phyloP scores from a whole-genome alignment of 2,797 vertebrate genomes.

The Halcyon chelicuti region DNA sequence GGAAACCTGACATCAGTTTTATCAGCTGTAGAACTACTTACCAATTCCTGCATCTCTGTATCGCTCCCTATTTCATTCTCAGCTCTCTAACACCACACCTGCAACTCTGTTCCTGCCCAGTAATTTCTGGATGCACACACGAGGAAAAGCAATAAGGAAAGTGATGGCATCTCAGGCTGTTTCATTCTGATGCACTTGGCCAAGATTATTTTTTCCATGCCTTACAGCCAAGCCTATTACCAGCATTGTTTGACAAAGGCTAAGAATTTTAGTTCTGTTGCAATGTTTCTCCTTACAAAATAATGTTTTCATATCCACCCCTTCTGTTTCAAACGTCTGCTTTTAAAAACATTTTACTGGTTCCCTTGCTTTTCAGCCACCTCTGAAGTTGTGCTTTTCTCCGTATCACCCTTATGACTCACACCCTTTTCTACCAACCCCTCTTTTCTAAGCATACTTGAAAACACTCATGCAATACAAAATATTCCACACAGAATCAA shows the following conservation, averaged over 20 bases:
- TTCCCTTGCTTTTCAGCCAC: not conserved
- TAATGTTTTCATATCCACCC: not conserved
- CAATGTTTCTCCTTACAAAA: constrained; percentile 4
- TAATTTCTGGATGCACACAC: not conserved
- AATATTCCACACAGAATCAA: not conserved
- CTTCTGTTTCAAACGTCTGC: not conserved
- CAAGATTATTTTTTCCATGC: constrained; percentile 18
- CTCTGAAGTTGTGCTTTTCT: not conserved
- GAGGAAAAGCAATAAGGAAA: constrained; percentile 8
- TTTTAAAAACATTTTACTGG: not conserved
- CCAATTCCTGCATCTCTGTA: not conserved
- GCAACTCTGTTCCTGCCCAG: not conserved
- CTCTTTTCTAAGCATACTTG: not conserved
- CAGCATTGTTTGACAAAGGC: constrained; percentile 42
- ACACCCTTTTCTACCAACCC: not conserved
- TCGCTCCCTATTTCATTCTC: not conserved
- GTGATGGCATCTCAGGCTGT: constrained; percentile 5
- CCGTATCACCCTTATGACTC: fast-evolving
- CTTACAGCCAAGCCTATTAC: constrained; percentile 46
- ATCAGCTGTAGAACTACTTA: not conserved
- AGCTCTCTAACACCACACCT: not conserved
- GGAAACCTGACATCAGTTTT: not conserved
- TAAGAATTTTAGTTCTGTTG: constrained; percentile 40
- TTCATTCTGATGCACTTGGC: not conserved
- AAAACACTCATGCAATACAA: not conserved